A percentile compares a stretch with the other conserved stretches of the same genome.
These are phyloP conservation scores for Pholis gunnellus DNA, from an alignment of 2,113 vertebrate genomes.

Conservation along the genomic window DNA sequence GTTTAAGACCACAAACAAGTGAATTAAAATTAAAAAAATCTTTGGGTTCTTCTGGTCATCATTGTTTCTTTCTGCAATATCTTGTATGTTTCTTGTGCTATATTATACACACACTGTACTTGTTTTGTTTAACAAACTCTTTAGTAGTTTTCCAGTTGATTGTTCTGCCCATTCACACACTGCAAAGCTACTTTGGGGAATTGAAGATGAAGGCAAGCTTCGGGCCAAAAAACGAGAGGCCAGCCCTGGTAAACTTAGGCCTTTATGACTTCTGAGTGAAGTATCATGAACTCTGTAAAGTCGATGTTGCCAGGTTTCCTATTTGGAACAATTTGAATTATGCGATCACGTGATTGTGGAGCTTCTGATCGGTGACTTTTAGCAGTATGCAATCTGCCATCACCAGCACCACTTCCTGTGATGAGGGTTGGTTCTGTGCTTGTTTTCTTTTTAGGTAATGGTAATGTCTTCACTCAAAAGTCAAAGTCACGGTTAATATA, in stretches of 20 bases:
- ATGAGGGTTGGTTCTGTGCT: not conserved
- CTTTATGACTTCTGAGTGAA: not conserved
- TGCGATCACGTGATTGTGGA: not conserved
- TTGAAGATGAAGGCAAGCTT: not conserved
- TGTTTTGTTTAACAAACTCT: not conserved
- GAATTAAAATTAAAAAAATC: slow-evolving; percentile 2
- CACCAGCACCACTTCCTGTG: not conserved
- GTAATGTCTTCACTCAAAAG: not conserved
- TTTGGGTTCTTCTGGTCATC: slow-evolving; percentile 46
- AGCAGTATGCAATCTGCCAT: not conserved
- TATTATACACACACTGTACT: not conserved
- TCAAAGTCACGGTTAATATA: not conserved
- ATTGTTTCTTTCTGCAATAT: slow-evolving; percentile 15
- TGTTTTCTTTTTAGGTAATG: not conserved
- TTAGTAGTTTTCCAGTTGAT: not conserved
- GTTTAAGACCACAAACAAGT: not conserved
- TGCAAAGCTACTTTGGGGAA: not conserved
- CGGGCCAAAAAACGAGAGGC: not conserved
- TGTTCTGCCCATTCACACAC: slow-evolving; percentile 5
- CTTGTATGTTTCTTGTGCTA: not conserved
- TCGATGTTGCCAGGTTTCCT: not conserved
- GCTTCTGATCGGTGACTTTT: not conserved
- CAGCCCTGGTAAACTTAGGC: not conserved
- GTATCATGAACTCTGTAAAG: not conserved
- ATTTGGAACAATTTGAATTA: not conserved